Percentiles rank a stretch among this genome's conserved stretches.
Conservation (phyloP, 1,140 invertebrate species). For the Meloidogyne floridensis region DNA sequence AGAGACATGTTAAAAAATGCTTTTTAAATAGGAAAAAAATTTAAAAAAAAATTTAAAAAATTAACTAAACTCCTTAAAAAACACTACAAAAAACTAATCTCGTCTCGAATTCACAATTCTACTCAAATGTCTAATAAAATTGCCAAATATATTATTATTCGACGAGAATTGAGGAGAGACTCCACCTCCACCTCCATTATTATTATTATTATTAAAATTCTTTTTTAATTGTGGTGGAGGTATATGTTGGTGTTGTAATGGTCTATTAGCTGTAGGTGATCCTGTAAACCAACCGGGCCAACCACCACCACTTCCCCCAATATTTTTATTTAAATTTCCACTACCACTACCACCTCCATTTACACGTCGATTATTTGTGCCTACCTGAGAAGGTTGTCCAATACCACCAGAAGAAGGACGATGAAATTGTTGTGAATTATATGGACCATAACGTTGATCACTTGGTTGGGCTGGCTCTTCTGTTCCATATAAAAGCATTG, state of each 20-base stretch:
- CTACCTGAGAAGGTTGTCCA: conserved; percentile 29
- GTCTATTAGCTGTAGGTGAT: not conserved
- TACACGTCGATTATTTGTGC: conserved; percentile 11
- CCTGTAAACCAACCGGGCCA: conserved; percentile 2
- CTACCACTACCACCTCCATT: not conserved
- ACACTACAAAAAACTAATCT: not conserved
- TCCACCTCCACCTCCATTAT: not conserved
- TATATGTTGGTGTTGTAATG: not conserved
- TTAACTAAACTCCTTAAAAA: too few relatives aligned
- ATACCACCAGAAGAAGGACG: not conserved
- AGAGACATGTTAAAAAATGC: not conserved
- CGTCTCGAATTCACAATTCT: conserved; percentile 16
- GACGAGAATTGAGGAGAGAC: conserved; percentile 29
- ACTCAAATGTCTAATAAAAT: conserved; percentile 33
- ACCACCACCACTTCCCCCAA: not conserved
- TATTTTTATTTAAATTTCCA: not conserved
- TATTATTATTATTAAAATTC: conserved; percentile 2
- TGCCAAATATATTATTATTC: conserved; percentile 25
- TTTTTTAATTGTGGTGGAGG: conserved; percentile 10
- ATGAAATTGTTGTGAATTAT: conserved; percentile 4
- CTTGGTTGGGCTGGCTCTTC: conserved; percentile 60
- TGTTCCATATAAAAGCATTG: conserved; percentile 61
- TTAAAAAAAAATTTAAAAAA: too few relatives aligned
- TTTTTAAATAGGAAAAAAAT: too few relatives aligned
- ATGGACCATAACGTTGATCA: conserved; percentile 48